Evolutionary conservation across 92 coral and sea anemone species (phyloP).

Genomic region (Zoanthus sansibaricus): DNA sequence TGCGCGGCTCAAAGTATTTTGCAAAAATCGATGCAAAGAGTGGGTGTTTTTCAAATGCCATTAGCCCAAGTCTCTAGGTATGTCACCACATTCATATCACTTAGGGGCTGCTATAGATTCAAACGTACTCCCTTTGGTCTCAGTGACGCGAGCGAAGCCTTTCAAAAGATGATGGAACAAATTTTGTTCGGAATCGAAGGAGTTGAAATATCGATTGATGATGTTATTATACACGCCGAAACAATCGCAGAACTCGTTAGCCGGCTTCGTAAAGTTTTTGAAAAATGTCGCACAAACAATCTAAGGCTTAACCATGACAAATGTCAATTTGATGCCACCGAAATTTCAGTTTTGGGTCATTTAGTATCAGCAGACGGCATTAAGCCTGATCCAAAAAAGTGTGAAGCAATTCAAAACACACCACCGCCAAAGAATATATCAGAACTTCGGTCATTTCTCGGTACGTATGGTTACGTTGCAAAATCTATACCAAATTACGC

Average conservation of each 20-base stretch:
- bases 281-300: constrained; percentile 35
- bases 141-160: too few species aligned
- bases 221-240: constrained; percentile 53
- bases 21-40: background rate
- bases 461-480: constrained; percentile 53
- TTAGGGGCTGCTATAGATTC: too few species aligned
- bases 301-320: constrained; percentile 32
- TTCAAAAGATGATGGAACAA: too few species aligned
- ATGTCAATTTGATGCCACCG: constrained; percentile 40
- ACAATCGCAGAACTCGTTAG: constrained; percentile 44
- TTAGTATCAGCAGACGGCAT: constrained; percentile 59
- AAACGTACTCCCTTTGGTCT: too few species aligned
- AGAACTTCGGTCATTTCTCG: constrained; percentile 53
- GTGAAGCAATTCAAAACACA: constrained; percentile 41
- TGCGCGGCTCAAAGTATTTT: constrained; percentile 42
- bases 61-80: too few species aligned
- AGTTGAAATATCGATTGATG: constrained; percentile 51
- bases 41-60: background rate
- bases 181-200: background rate
- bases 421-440: constrained; percentile 39
- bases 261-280: constrained; percentile 39
- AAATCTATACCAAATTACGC: constrained; percentile 61
- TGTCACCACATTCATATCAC: too few species aligned
- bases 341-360: constrained; percentile 59
- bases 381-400: constrained; percentile 47